Evolutionary conservation across 2,888 invertebrate species (phyloP), one percentile per base, ranked within the genome.

Genomic region (Ormyrus pomaceus): DNA sequence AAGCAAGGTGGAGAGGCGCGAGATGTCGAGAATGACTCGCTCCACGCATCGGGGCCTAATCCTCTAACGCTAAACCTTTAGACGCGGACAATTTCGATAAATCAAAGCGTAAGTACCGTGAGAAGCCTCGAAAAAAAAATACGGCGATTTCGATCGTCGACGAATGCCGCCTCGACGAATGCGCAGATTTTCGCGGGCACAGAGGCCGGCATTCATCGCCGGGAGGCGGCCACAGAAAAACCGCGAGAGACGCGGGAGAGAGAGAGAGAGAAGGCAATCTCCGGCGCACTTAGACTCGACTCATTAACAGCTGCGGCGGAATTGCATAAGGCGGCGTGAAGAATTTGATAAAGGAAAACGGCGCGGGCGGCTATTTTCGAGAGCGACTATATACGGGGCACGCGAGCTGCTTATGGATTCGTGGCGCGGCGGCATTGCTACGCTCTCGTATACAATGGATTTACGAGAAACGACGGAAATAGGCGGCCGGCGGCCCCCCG

Each of bases 401-500:
- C 13, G 53, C 13, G 50, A n/a, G n/a, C n/a, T 51, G 48, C n/a
- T 34, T 58, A 55, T 83, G 83, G 80, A 82, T 82, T 81, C 83
- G 58, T 48, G 13, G 11, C 55, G 58, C 50, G 8, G 19, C 13
- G 11, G 13, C 46, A 13, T n/a, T 48, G 13, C 13, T 9, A 64
- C 34, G 34, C 34, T 34, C 4, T 58, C 75, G 83, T 78, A 82
- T 84, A 84, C 62, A 62, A 76, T 73, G 80, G 85, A 83, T 86
- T 86, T 85, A 87, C 85, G 83, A 78, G 83, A 80, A 80, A 83
- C 64, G 76, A 86, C 86, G 83, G 68, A 85, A 86, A 85, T 84
- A 84, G 82, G 79, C 65, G 9, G 55, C 19, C 50, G 66, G 19
- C 46, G 53, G 13, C 58, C 11, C 55, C 55, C n/a, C 13, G 68